A percentile compares a stretch with the other conserved stretches of the same genome.
Conservation (phyloP, 2,113 vertebrate species). For the Oreamnos americanus region DNA sequence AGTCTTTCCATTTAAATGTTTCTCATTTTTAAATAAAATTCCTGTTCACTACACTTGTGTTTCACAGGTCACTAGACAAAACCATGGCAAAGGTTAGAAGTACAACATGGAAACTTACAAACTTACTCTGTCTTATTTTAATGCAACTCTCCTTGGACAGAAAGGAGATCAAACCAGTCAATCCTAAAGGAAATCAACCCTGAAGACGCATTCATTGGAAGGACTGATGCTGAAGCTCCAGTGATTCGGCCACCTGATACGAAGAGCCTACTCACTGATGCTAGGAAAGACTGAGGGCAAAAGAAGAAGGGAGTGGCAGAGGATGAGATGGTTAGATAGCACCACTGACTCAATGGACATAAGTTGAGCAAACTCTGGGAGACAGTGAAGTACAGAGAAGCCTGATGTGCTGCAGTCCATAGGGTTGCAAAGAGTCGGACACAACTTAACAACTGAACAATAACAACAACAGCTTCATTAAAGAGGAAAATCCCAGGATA, state of each 20-base stretch:
- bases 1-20: neutral
- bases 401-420: neutral
- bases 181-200: neutral
- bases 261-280: neutral
- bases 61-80: neutral
- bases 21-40: constrained; percentile 6
- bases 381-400: neutral
- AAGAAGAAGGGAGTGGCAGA: neutral
- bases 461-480: neutral
- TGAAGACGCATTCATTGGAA: neutral
- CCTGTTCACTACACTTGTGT: neutral
- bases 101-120: neutral
- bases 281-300: neutral
- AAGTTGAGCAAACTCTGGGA: neutral
- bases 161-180: neutral
- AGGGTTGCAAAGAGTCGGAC: neutral
- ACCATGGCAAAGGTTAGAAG: neutral
- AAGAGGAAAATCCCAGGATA: neutral
- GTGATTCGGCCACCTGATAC: neutral
- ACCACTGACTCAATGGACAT: neutral
- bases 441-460: neutral
- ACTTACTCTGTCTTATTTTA: neutral
- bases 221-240: neutral
- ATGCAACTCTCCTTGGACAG: neutral
- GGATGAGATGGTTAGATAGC: neutral